phyloP scores from a whole-genome alignment of 2,113 vertebrate species.

The Siniperca knerii region DNA sequence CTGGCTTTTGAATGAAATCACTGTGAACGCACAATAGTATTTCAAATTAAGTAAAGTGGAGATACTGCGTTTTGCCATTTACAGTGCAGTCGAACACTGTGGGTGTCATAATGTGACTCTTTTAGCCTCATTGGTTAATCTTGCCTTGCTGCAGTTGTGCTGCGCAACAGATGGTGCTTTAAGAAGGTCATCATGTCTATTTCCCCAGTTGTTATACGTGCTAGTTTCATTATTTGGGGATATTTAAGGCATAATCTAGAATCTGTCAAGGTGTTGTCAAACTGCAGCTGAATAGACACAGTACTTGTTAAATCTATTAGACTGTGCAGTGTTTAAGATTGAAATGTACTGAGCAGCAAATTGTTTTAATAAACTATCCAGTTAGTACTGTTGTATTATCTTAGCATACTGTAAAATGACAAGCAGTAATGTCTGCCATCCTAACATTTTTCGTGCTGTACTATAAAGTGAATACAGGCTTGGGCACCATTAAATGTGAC shows the following conservation, averaged over 20 bases:
- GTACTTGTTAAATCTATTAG: slow-evolving; percentile 18
- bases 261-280: slow-evolving; percentile 35
- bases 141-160: slow-evolving; percentile 53
- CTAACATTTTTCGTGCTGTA: not conserved
- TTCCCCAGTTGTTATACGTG: slow-evolving; percentile 42
- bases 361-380: slow-evolving; percentile 28
- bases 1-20: slow-evolving; percentile 29
- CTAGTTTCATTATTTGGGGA: slow-evolving; percentile 45
- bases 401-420: not conserved
- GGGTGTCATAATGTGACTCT: slow-evolving; percentile 48
- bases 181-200: slow-evolving; percentile 65
- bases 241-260: slow-evolving; percentile 57
- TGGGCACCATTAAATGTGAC: slow-evolving; percentile 10
- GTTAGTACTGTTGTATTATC: slow-evolving; percentile 21
- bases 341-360: slow-evolving; percentile 21
- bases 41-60: slow-evolving; percentile 38
- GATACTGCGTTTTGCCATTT: slow-evolving; percentile 32
- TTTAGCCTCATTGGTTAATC: slow-evolving; percentile 63
- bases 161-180: slow-evolving; percentile 73
- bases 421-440: slow-evolving; percentile 16
- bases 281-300: slow-evolving; percentile 6
- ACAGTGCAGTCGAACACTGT: slow-evolving; percentile 9
- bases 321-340: slow-evolving; percentile 32
- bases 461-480: slow-evolving; percentile 7
- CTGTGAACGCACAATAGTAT: slow-evolving; percentile 8